phyloP scores from a whole-genome alignment of 1,140 invertebrate genomes.

The Physella acuta region DNA sequence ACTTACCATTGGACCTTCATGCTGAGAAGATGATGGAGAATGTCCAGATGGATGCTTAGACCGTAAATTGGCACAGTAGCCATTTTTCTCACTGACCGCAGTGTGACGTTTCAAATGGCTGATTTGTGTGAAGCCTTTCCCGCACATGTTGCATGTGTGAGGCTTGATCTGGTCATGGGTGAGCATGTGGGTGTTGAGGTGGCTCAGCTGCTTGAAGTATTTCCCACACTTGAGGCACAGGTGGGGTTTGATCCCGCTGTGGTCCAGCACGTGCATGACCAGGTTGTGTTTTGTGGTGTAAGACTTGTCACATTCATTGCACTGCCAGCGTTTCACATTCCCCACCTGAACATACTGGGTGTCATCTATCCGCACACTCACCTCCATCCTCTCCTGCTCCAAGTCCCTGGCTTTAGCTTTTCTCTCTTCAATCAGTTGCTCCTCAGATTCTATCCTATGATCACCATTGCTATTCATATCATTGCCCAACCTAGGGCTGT shows the following conservation, averaged over 20 bases:
- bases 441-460: constrained; percentile 21
- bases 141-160: constrained; percentile 52
- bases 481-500: neutral
- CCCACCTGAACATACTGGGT: constrained; percentile 46
- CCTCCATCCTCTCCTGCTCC: constrained; percentile 35
- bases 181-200: constrained; percentile 57
- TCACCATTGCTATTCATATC: constrained; percentile 4
- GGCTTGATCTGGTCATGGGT: constrained; percentile 58
- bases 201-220: constrained; percentile 56
- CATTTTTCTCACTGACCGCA: constrained; percentile 25
- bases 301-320: constrained; percentile 52
- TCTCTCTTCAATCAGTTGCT: constrained; percentile 28
- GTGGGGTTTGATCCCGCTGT: constrained; percentile 57
- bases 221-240: constrained; percentile 57
- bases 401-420: constrained; percentile 28
- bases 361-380: constrained; percentile 51
- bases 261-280: constrained; percentile 56
- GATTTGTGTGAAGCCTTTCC: constrained; percentile 55
- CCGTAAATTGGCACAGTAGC: constrained; percentile 23
- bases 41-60: constrained; percentile 16
- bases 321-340: constrained; percentile 54
- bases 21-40: constrained; percentile 14
- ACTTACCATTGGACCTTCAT: constrained; percentile 15
- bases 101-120: constrained; percentile 32
- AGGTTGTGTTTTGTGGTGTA: constrained; percentile 59